These are phyloP conservation scores for Diabrotica balteata DNA, from an alignment of 2,888 invertebrate species.

Conservation along the genomic window DNA sequence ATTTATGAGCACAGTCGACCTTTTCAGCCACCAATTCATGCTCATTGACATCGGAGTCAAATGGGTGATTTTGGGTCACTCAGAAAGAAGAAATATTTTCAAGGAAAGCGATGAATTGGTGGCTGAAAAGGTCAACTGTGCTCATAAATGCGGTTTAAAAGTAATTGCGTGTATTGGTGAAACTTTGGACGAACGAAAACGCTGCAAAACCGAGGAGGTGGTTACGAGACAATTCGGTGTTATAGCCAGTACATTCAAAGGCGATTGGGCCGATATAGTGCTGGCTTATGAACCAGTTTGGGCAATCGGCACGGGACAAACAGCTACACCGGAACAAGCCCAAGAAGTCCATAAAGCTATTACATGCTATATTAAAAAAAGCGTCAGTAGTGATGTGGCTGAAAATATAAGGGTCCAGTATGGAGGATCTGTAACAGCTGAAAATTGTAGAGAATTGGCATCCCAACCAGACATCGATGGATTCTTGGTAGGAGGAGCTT, in stretches of 20 bases:
- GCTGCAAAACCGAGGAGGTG: slow-evolving; percentile 94
- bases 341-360: slow-evolving; percentile 1
- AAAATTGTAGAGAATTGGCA: slow-evolving; percentile 89
- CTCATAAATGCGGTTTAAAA: slow-evolving; percentile 73
- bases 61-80: slow-evolving; percentile 98
- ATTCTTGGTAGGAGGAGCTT: slow-evolving; percentile 99
- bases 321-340: slow-evolving; percentile 95
- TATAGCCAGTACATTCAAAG: slow-evolving; percentile 76
- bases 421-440: slow-evolving; percentile 97
- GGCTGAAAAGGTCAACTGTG: slow-evolving; percentile 67
- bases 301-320: slow-evolving; percentile 99
- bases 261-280: slow-evolving; percentile 68
- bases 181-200: slow-evolving; percentile 92
- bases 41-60: slow-evolving; percentile 87
- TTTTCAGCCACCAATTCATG: slow-evolving; percentile 88
- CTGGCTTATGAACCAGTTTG: slow-evolving; percentile 99
- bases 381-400: neutral
- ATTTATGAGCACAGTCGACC: slow-evolving; percentile 62
- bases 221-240: slow-evolving; percentile 89
- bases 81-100: slow-evolving; percentile 94
- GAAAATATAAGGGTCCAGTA: slow-evolving; percentile 84
- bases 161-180: slow-evolving; percentile 98
- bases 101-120: slow-evolving; percentile 85
- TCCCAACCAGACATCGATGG: slow-evolving; percentile 95
- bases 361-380: neutral